Evolutionary conservation across 1,140 invertebrate species (phyloP).

Genomic region (Meloidogyne floridensis): DNA sequence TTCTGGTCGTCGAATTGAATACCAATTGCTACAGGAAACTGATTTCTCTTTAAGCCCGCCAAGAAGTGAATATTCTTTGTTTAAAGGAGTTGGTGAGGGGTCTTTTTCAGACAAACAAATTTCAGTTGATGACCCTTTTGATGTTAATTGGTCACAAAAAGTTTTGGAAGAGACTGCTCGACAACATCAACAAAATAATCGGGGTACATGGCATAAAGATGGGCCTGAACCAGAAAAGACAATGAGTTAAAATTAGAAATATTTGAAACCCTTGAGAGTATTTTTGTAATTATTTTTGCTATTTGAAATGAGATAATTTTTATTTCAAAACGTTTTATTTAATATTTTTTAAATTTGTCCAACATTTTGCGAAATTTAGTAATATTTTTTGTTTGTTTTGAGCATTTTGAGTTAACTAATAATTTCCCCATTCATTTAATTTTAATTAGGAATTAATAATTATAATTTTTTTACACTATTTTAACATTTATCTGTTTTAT

Average conservation of each 20-base stretch:
- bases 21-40: conserved; percentile 54
- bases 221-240: background rate
- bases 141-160: conserved; percentile 52
- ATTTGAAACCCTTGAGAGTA: background rate
- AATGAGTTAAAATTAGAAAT: background rate
- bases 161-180: conserved; percentile 35
- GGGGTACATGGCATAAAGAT: background rate
- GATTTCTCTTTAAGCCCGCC: conserved; percentile 50
- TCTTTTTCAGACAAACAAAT: background rate
- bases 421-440: too few relatives aligned
- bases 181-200: conserved; percentile 6
- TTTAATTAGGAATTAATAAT: too few relatives aligned
- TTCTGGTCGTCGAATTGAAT: conserved; percentile 43
- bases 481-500: too few relatives aligned
- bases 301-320: background rate
- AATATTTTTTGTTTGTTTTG: too few relatives aligned
- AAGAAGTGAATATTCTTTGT: background rate
- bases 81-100: background rate
- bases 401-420: too few relatives aligned
- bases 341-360: too few relatives aligned
- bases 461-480: too few relatives aligned
- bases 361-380: too few relatives aligned
- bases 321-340: too few relatives aligned
- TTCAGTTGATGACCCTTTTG: conserved; percentile 48
- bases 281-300: background rate